phyloP scores from a whole-genome alignment of 30 jellyfish, hydroid and myxozoan genomes.

The Aurelia aurita complex sp. Pacific region DNA sequence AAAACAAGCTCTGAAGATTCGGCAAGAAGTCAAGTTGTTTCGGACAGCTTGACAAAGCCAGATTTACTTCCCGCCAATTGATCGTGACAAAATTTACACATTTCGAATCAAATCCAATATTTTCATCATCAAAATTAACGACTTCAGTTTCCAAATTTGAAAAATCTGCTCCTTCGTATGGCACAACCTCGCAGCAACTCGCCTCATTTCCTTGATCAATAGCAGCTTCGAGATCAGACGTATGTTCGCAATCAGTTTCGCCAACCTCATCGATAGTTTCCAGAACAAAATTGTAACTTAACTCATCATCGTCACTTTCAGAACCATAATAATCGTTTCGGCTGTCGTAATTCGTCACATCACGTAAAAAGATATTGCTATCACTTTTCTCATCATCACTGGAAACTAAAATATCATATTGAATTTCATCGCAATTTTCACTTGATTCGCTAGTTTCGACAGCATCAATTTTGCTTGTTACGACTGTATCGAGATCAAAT shows the following conservation, averaged over 20 bases:
- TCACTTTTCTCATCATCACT: slow-evolving; percentile 22
- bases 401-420: slow-evolving; percentile 19
- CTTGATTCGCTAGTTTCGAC: slow-evolving; percentile 37
- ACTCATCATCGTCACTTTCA: background rate
- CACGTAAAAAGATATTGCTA: background rate
- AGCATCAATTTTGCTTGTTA: background rate
- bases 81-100: background rate
- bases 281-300: background rate
- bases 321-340: background rate
- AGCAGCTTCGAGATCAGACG: background rate
- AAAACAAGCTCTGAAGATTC: slow-evolving; percentile 35
- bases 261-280: slow-evolving; percentile 17
- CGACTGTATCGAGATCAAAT: too few relatives aligned
- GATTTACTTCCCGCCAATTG: slow-evolving; percentile 37
- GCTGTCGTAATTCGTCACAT: background rate
- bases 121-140: background rate
- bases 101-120: background rate
- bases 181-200: background rate
- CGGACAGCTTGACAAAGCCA: slow-evolving; percentile 23
- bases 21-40: slow-evolving; percentile 18
- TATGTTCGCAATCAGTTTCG: background rate
- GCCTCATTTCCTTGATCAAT: background rate
- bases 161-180: background rate
- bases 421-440: slow-evolving; percentile 17
- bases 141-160: background rate